Percentiles rank a stretch among this genome's conserved stretches.
These are phyloP conservation scores for Erannis defoliaria DNA, from an alignment of 2,888 invertebrate genomes.

Conservation along the genomic window DNA sequence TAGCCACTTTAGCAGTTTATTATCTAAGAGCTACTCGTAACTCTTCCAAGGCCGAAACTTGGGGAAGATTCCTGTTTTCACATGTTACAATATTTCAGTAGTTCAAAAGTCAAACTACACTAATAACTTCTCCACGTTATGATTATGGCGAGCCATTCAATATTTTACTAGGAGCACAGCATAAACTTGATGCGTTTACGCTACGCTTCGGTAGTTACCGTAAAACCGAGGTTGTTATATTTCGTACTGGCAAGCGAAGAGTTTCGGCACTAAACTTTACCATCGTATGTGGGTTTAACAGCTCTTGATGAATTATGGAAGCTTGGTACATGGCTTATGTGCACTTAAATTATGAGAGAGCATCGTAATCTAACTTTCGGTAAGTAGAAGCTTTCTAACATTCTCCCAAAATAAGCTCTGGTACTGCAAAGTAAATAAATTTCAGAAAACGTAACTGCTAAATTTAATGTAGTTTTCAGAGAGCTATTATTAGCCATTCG, in stretches of 20 bases:
- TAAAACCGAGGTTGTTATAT: conserved; percentile 41
- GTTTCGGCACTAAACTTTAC: conserved; percentile 39
- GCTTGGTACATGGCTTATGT: conserved; percentile 33
- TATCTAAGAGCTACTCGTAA: too few species aligned
- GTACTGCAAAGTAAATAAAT: not conserved
- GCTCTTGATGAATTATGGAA: conserved; percentile 44
- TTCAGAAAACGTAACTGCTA: not conserved
- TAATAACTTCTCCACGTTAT: conserved; percentile 21
- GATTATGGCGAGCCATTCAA: conserved; percentile 22
- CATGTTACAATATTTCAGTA: not conserved
- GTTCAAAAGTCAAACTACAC: conserved; percentile 21
- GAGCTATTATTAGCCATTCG: too few species aligned
- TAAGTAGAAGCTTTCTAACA: not conserved
- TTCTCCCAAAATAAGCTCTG: not conserved
- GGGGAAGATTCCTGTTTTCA: not conserved
- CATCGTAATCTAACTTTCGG: conserved; percentile 4
- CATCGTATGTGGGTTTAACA: conserved; percentile 37
- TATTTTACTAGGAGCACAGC: conserved; percentile 25
- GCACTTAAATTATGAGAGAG: conserved; percentile 26
- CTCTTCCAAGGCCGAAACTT: too few species aligned
- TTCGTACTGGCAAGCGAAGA: conserved; percentile 31
- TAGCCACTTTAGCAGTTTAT: too few species aligned
- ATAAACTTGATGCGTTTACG: conserved; percentile 33
- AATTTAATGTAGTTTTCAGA: too few species aligned
- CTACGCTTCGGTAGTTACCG: conserved; percentile 36